Evolutionary conservation across 2,797 vertebrate genomes (phyloP), one percentile per base, ranked within the genome.

Genomic region (Tadarida brasiliensis): DNA sequence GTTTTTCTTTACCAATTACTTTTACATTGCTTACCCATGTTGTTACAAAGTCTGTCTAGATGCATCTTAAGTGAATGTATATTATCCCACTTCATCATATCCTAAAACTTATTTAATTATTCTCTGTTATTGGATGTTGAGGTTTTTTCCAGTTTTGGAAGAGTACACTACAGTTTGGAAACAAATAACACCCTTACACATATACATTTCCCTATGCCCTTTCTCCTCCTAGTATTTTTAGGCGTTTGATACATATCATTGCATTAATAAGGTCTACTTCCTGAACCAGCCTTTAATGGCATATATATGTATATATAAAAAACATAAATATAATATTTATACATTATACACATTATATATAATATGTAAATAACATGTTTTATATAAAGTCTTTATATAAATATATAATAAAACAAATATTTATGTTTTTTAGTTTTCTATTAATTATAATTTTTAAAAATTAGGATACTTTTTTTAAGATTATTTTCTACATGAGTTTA

Each of bases 121-220:
- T 76, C 28, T 82, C 49, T 44, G 12, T 92, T 80, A 90, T 44
- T 47, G 4, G 65, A 14, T 81, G 5, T 24, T 78, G 20, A 86
- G 49, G 1, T 83, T 89, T 12, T 77, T 94, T 90, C 33, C 10
- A 89, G 17, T 83, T 76, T 70, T 83, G 16, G 33, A 83, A 57
- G 63, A 70, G 10, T 67, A 47, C 30, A 49, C 24, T 76, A 59
- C 26, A 93, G 30, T 93, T 81, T 95, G 56, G 61, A 95, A 89
- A 67, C 54, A 80, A 91, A 71, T 65, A 86, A 19, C 12, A 67
- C 57, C 68, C 19, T 24, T 1, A 84, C 33, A 65, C 16, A 56
- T 14, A 28, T 56, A 54, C 35, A 47, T 63, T 91, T 91, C 51
- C 39, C 11, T 87, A 11, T 73, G 54, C 24, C 14, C 8, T 67